Evolutionary conservation across 2,888 invertebrate species (phyloP), one percentile per base, ranked within the genome.

Genomic region (Erebia epiphron): DNA sequence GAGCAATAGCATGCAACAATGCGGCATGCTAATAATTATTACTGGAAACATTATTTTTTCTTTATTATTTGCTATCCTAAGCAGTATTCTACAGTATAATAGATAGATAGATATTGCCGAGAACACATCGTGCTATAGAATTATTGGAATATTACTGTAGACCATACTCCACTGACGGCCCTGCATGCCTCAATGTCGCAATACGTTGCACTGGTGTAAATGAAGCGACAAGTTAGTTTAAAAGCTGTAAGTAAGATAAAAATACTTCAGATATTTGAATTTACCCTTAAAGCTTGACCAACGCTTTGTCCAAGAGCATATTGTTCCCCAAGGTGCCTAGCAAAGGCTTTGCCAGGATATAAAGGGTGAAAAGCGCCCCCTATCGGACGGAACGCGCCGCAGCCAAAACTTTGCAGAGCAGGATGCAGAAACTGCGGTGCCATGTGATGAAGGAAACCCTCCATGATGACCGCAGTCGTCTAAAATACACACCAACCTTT

Each of bases 361-460:
- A 94, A 82, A 0, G 94, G 94, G 76, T 94, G 94, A 74, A 94
- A 94, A 1, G 93, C 93, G 56, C 93, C 93, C 0, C 92, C 93
- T 75, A 94, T 93, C 1, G 94, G 94, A 1, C 93, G 84, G 78
- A 94, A 94, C 0, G 94, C 94, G 2, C 94, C 94, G 74, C 94
- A 94, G 43, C 94, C 94, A 76, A 94, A 94, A 79, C 92, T 89
- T 79, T 94, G 94, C 80, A 94, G 83, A 10, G 94, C 94, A 13
- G 94, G 94, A 75, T 94, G 94, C 79, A 94, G 83, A 76, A 94
- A 93, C 83, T 94, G 94, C 69, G 94, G 94, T 14, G 93, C 94
- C 91, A 94, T 93, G 77, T 94, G 94, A 77, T 93, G 93, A 70
- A 94, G 88, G 79, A 94, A 94, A 14, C 93, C 93, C 81, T 93